Conservation (phyloP, 2,888 invertebrate genomes). For the Ceramica pisi region DNA sequence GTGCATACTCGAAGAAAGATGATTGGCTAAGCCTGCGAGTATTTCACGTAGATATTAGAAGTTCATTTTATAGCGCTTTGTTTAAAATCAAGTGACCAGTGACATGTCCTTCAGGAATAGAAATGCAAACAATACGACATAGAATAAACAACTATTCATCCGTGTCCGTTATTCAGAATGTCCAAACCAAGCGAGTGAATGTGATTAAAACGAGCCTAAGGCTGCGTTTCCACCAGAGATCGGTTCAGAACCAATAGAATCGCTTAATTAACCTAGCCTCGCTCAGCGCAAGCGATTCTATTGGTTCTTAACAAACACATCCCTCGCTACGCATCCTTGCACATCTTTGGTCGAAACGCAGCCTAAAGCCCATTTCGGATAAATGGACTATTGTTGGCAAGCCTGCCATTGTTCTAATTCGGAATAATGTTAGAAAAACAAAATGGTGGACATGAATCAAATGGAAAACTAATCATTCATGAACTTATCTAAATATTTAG, state of each 20-base stretch:
- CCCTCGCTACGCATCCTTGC: too few relatives aligned
- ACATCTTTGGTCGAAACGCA: too few relatives aligned
- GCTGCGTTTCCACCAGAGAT: too few relatives aligned
- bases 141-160: slow-evolving; percentile 41
- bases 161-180: slow-evolving; percentile 45
- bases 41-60: slow-evolving; percentile 10
- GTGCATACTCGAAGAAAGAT: slow-evolving; percentile 24
- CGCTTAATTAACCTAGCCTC: too few relatives aligned
- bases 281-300: too few relatives aligned
- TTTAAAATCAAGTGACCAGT: slow-evolving; percentile 25
- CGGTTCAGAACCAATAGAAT: too few relatives aligned
- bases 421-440: slow-evolving; percentile 13
- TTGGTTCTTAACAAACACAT: too few relatives aligned
- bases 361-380: slow-evolving; percentile 29
- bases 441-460: slow-evolving; percentile 10
- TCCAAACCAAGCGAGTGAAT: slow-evolving; percentile 27
- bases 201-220: slow-evolving; percentile 5
- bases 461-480: slow-evolving; percentile 25
- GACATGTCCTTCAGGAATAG: slow-evolving; percentile 22
- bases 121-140: slow-evolving; percentile 35
- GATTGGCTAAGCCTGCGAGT: slow-evolving; percentile 18
- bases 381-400: slow-evolving; percentile 46
- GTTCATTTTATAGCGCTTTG: slow-evolving; percentile 28
- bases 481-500: slow-evolving; percentile 26
- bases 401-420: slow-evolving; percentile 34